Evolutionary conservation across 2,888 invertebrate genomes (phyloP), one percentile per base, ranked within the genome.

Genomic region (Mythimna loreyi): DNA sequence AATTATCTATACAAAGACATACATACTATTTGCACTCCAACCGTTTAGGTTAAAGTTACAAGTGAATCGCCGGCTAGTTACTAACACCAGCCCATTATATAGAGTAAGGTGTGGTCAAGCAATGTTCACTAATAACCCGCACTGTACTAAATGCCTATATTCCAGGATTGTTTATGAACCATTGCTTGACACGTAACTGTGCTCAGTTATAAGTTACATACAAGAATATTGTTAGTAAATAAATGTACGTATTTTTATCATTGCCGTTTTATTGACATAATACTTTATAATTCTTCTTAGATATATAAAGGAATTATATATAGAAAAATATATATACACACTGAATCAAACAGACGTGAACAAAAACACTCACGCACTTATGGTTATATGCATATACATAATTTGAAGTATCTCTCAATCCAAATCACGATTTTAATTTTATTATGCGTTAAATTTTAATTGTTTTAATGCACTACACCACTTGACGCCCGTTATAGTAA

Each of bases 201-300:
- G 78, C 78, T 74, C 81, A 84, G 74, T 81, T 83, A 76, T 84
- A 81, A 83, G 84, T 84, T 87, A 87, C 83, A 85, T 84, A 86
- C 81, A 83, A 67, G 75, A 83, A 82, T 88, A 89, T 83, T 86
- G 82, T 86, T 87, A 90, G 86, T 83, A 78, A 90, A 85, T 86
- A 89, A 89, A 89, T 83, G 80, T 87, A 88, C 82, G 74, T 89
- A 86, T 85, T 86, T 83, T 83, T 81, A 84, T 61, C 7, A 40
- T 36, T 69, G 67, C 75, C 50, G 78, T 89, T 89, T 89, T 73
- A 81, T 81, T 77, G 11, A 59, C 33, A 67, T 45, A 59, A 52
- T 58, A 55, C 50, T 59, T 77, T 45, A 28, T 63, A 63, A 56
- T 40, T 53, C 9, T 2, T 55, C 36, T 2, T 21, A 30, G 19